Conservation (phyloP, 2,888 invertebrate species). For the Drosophila robusta region DNA sequence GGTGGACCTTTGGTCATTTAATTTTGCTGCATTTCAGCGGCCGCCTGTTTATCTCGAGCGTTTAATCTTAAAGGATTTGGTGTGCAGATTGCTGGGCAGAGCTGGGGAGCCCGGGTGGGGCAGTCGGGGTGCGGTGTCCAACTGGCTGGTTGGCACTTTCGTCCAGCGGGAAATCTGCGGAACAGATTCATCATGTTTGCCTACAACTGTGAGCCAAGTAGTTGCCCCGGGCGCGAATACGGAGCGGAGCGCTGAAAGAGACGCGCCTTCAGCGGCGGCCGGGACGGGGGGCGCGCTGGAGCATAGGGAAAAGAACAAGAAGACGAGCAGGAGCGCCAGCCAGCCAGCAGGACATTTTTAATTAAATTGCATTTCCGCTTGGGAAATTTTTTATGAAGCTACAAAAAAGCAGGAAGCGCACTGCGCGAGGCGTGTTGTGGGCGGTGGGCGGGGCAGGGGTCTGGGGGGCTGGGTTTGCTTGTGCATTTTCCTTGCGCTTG, state of each 20-base stretch:
- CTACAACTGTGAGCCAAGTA: constrained; percentile 71
- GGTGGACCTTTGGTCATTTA: constrained; percentile 39
- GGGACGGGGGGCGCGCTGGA: constrained; percentile 8
- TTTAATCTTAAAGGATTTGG: constrained; percentile 80
- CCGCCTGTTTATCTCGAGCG: constrained; percentile 67
- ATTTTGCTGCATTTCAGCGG: constrained; percentile 61
- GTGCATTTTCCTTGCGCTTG: constrained; percentile 61
- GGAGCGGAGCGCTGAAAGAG: constrained; percentile 16
- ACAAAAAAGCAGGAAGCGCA: constrained; percentile 57
- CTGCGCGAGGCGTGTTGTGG: neutral
- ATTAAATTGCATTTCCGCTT: constrained; percentile 83
- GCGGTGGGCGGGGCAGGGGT: neutral
- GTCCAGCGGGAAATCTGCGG: constrained; percentile 78
- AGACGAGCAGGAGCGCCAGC: constrained; percentile 25
- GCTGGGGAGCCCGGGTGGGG: neutral
- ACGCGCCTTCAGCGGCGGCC: constrained; percentile 31
- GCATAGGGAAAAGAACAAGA: neutral
- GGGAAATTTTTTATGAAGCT: constrained; percentile 82
- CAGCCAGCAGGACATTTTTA: constrained; percentile 82
- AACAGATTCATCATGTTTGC: constrained; percentile 80
- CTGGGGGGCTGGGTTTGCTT: constrained; percentile 9
- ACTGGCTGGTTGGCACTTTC: constrained; percentile 40
- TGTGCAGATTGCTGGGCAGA: constrained; percentile 21
- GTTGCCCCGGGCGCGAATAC: constrained; percentile 29
- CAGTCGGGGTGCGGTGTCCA: neutral